Evolutionary conservation across 64 coral and sea anemone species (phyloP).

Genomic region (Stichodactyla mertensii): DNA sequence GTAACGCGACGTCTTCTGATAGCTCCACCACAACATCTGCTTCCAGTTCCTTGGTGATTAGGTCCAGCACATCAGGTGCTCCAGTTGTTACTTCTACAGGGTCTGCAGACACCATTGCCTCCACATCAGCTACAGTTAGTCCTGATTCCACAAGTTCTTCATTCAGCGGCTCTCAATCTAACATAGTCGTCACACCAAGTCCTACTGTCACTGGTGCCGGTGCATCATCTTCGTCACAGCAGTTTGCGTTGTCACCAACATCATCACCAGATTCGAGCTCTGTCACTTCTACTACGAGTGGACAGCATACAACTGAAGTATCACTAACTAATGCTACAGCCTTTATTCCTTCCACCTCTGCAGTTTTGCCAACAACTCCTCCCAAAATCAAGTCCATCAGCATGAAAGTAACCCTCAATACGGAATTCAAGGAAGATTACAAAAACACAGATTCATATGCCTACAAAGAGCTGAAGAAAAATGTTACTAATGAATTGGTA

Average conservation of each 20-base stretch:
- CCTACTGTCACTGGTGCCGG: not conserved
- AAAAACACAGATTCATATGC: not conserved
- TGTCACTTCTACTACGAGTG: too few species aligned
- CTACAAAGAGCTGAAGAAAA: conserved; percentile 12
- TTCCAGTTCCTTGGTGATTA: too few species aligned
- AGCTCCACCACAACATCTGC: too few species aligned
- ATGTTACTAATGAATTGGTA: conserved; percentile 13
- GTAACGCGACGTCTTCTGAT: too few species aligned
- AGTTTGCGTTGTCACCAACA: too few species aligned
- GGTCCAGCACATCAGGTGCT: too few species aligned
- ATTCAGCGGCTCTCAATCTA: not conserved
- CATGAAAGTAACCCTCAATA: conserved; percentile 22
- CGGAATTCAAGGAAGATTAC: conserved; percentile 26
- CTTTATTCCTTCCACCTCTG: not conserved
- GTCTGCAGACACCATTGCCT: too few species aligned
- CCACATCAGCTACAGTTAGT: not conserved
- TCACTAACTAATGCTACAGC: not conserved
- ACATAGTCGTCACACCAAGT: not conserved
- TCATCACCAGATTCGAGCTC: not conserved
- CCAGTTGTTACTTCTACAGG: too few species aligned
- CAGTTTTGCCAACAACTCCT: not conserved
- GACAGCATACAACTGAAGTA: not conserved
- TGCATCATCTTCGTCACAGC: not conserved
- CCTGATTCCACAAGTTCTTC: not conserved
- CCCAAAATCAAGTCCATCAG: conserved; percentile 20